Conservation (phyloP, 2,113 vertebrate species). For the Rhinoderma darwinii region DNA sequence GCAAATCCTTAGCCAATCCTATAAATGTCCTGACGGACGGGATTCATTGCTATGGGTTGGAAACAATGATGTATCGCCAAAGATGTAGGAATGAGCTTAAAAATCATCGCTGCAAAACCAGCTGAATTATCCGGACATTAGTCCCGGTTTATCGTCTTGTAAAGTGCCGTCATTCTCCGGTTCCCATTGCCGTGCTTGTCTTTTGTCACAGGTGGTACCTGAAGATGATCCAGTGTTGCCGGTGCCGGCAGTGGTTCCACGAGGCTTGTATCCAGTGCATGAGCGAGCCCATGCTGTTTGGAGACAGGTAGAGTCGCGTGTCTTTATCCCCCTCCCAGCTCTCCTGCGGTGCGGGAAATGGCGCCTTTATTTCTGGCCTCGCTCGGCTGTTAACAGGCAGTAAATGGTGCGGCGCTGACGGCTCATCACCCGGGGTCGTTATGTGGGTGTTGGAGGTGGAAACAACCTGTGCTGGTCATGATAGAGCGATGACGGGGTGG, state of each 20-base stretch:
- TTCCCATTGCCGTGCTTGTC: not conserved
- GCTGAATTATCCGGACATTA: not conserved
- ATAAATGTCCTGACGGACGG: no score
- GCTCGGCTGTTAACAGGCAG: not conserved
- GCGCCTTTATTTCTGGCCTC: not conserved
- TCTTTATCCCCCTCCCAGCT: not conserved
- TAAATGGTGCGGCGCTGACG: constrained; percentile 6
- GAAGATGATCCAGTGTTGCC: constrained; percentile 95
- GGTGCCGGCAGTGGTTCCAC: constrained; percentile 95
- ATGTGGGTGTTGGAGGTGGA: no score
- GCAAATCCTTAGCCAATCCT: no score
- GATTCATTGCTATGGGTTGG: no score
- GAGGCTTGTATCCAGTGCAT: constrained; percentile 97
- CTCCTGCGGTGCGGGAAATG: not conserved
- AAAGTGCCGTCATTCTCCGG: not conserved
- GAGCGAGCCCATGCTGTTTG: constrained; percentile 92
- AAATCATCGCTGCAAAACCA: no score
- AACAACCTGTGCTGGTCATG: not conserved
- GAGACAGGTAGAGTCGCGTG: constrained; percentile 78
- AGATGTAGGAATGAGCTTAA: no score
- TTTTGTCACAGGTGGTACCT: constrained; percentile 87
- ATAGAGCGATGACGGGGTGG: no score
- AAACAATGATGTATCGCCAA: no score
- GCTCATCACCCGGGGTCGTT: not conserved
- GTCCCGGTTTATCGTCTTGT: not conserved